Base-by-base conservation (phyloP, 2,888 invertebrate species). In the Stenurella melanura region DNA sequence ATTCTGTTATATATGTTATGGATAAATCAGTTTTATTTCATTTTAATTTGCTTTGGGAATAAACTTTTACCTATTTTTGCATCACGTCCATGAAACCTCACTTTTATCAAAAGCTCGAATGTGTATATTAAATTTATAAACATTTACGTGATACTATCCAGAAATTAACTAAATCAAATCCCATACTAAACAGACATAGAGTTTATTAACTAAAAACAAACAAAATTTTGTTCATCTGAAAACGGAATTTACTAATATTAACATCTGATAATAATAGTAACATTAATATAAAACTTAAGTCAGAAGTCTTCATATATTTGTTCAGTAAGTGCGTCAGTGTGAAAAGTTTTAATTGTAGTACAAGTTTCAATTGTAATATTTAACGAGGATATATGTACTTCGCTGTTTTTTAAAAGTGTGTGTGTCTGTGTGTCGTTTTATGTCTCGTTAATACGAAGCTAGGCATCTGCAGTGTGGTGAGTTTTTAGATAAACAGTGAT, bases 91-190 rank as follows among this genome's bases (percentile, higher is more conserved):
- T 15, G 50, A n/a, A 12, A 12, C 50, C 6, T 50, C 50, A 1
- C 50, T 50, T 12, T 3, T 5, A 57, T 69, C 34, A 58, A 30
- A 69, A 69, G 34, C 18, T 34, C 19, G 21, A 30, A 15, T 0
- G 66, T 42, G 66, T 30, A 11, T 68, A 56, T 17, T 57, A 15
- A 68, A n/a, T n/a, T 18, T 17, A 58, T 78, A 76, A 76, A 79
- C 68, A 77, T 68, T 61, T 56, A 68, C 19, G 15, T 74, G 77
- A 79, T 26, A 76, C 67, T 78, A 30, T 30, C 76, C 79, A 79
- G 79, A 76, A 64, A 73, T 66, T 54, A 12, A 68, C 26, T 78
- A 70, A 76, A 76, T 78, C 74, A 71, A 57, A 74, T 73, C 71
- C 76, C 64, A 64, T 70, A 64, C 69, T 67, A 70, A 73, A 73